Evolutionary conservation across 2,113 vertebrate genomes (phyloP), one percentile per base, ranked within the genome.

Genomic region (Atrichornis clamosus): DNA sequence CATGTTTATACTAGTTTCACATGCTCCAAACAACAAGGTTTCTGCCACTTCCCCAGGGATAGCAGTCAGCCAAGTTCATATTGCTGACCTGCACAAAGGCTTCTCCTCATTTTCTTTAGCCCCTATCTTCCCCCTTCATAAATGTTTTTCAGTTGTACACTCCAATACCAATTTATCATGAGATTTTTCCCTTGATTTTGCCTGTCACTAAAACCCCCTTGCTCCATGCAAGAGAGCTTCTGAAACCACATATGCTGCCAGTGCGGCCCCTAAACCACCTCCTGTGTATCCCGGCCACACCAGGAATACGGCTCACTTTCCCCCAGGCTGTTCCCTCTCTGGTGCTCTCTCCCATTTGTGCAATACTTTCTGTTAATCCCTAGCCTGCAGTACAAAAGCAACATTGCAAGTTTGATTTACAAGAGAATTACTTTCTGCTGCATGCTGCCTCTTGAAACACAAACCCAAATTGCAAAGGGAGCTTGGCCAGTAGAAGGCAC

Each of bases 1-100:
- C 73, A 78, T 86, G 72, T 90, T 97, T 92, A 95, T 91, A 92
- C 85, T 88, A 86, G 63, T 74, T 91, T 77, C 63, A 41, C 46
- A 59, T 52, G 72, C 44, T 94, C 68, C 85, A 83, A 91, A 90
- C 70, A 83, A 73, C 2, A 5, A 86, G 50, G 35, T 69, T 95
- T 87, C 67, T 90, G 85, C 90, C 87, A 60, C 72, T 92, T 90
- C 82, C 75, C 52, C 16, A 50, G 75, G 56, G 82, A 88, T 2
- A 90, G 52, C 64, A 84, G 53, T 83, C 84, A 55, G 52, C 20
- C 18, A 75, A 86, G 39, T 74, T 90, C 88, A 37, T n/a, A 27
- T 18, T 7, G 0, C 60, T 81, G 74, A 80, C 47, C 37, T 11
- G 2, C 53, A 65, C 49, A 35, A 88, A 89, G 47, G 28, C 32